Conservation (phyloP, 2,797 vertebrate genomes). For the Dryobates pubescens region DNA sequence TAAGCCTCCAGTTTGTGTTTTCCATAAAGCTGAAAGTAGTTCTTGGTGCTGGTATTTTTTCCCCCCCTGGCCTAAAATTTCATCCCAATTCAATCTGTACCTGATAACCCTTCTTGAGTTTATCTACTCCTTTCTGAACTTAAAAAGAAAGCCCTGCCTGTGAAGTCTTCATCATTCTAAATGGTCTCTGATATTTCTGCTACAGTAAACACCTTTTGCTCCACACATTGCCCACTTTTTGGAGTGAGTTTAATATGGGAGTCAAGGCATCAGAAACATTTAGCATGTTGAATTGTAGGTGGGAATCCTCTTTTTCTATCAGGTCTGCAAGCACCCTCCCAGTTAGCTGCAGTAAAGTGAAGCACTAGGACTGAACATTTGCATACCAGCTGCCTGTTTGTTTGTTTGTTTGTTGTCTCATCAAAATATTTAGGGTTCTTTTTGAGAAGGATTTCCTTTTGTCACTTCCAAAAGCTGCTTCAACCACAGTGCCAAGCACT, state of each 20-base stretch:
- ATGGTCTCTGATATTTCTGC: constrained; percentile 14
- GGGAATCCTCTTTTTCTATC: neutral
- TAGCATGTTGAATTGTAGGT: neutral
- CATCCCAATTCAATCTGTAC: neutral
- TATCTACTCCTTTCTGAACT: neutral
- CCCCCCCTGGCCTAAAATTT: neutral
- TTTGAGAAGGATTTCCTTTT: neutral
- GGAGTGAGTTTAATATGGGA: neutral
- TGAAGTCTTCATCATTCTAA: neutral
- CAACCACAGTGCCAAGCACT: neutral
- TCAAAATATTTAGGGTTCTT: neutral
- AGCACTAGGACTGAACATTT: neutral
- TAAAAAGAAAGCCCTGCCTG: neutral
- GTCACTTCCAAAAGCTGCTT: neutral
- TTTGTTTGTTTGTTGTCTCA: neutral
- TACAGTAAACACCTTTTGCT: constrained; percentile 16
- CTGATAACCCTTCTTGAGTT: neutral
- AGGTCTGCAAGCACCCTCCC: neutral
- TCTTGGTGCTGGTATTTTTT: neutral
- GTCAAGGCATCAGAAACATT: neutral
- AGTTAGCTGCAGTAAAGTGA: neutral
- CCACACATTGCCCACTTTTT: neutral
- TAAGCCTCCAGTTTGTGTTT: neutral
- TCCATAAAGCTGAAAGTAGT: constrained; percentile 5
- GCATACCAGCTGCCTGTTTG: neutral